Percentiles rank a stretch among this genome's conserved stretches.
Conservation (phyloP, 2,888 invertebrate species). For the Archips xylosteana region DNA sequence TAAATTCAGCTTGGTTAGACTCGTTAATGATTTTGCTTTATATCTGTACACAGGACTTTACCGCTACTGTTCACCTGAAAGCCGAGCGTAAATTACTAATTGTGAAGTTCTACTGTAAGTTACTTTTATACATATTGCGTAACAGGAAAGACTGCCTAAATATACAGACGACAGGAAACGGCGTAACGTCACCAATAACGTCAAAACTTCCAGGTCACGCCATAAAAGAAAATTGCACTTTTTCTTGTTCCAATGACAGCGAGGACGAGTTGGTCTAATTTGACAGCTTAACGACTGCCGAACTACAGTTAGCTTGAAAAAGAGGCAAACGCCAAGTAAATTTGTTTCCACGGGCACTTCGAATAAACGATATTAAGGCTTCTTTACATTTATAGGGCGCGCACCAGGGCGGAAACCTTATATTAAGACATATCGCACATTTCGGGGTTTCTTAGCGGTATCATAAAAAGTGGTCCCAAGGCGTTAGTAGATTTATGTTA, state of each 20-base stretch:
- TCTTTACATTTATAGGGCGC: slow-evolving; percentile 34
- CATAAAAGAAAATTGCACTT: slow-evolving; percentile 74
- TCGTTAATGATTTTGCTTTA: slow-evolving; percentile 26
- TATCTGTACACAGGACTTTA: slow-evolving; percentile 22
- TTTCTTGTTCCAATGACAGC: slow-evolving; percentile 68
- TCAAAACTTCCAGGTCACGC: slow-evolving; percentile 71
- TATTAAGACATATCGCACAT: slow-evolving; percentile 33
- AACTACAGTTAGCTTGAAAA: slow-evolving; percentile 60
- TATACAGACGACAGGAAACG: slow-evolving; percentile 28
- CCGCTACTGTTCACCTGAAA: slow-evolving; percentile 14
- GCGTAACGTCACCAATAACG: slow-evolving; percentile 57
- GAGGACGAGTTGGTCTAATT: slow-evolving; percentile 69
- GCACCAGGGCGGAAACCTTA: slow-evolving; percentile 17
- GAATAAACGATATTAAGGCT: slow-evolving; percentile 45
- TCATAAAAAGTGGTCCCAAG: slow-evolving; percentile 22
- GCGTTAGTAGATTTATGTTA: slow-evolving; percentile 18
- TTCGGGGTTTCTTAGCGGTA: slow-evolving; percentile 23
- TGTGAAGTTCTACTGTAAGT: slow-evolving; percentile 21
- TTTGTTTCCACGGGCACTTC: slow-evolving; percentile 51
- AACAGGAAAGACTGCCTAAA: slow-evolving; percentile 17
- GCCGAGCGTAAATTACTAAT: slow-evolving; percentile 28
- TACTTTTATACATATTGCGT: not conserved
- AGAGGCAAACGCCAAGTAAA: slow-evolving; percentile 51
- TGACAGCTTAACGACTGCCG: slow-evolving; percentile 70
- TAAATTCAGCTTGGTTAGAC: slow-evolving; percentile 23